Percentiles rank a stretch among this genome's conserved stretches.
These are phyloP conservation scores for Barypeithes pellucidus DNA, from an alignment of 2,888 invertebrate species.

Conservation along the genomic window DNA sequence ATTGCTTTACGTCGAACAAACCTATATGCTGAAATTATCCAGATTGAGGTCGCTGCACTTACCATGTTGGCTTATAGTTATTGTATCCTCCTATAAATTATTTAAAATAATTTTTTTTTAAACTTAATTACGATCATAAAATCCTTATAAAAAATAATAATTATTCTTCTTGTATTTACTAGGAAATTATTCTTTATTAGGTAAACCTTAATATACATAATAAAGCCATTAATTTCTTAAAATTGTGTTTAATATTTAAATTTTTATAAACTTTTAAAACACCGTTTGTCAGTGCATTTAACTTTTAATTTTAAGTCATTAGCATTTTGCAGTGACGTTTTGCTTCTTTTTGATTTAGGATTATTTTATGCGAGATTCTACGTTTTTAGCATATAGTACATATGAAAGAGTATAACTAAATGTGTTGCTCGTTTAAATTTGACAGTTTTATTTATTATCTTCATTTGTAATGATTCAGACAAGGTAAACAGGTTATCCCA, in stretches of 20 bases:
- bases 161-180: too few relatives aligned
- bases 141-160: too few relatives aligned
- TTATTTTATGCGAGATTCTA: background rate
- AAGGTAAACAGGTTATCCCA: too few relatives aligned
- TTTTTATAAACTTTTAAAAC: conserved; percentile 3
- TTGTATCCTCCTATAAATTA: too few relatives aligned
- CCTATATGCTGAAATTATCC: too few relatives aligned
- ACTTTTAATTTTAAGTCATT: background rate
- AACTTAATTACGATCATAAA: too few relatives aligned
- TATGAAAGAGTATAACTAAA: background rate
- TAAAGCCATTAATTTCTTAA: background rate
- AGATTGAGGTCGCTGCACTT: too few relatives aligned
- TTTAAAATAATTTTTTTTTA: too few relatives aligned
- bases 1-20: too few relatives aligned
- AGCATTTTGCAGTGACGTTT: background rate
- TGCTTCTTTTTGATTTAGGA: background rate
- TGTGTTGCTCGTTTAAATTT: background rate
- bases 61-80: too few relatives aligned
- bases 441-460: background rate
- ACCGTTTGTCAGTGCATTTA: background rate
- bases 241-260: background rate
- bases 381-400: background rate
- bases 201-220: background rate
- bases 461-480: too few relatives aligned
- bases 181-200: too few relatives aligned